Conservation (phyloP, 2,113 vertebrate species). For the Pterocles orientalis region DNA sequence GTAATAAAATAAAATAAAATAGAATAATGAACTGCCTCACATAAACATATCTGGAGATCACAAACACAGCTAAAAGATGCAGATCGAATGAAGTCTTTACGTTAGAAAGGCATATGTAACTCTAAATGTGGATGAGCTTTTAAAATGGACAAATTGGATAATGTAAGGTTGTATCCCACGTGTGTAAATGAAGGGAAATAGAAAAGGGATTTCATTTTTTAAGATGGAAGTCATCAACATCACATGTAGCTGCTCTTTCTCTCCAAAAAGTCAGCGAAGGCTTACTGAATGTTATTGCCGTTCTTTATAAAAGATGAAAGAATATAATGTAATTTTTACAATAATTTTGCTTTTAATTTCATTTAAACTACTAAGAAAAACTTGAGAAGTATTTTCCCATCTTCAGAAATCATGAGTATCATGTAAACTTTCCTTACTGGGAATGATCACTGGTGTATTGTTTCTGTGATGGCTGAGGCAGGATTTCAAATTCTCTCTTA, state of each 20-base stretch:
- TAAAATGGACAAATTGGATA: neutral
- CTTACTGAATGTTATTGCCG: neutral
- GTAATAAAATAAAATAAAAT: neutral
- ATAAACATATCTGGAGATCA: neutral
- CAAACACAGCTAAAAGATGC: neutral
- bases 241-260: neutral
- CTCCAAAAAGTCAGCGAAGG: neutral
- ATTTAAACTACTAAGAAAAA: neutral
- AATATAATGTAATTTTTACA: neutral
- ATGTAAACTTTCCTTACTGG: neutral
- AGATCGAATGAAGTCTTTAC: neutral
- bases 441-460: neutral
- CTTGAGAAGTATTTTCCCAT: neutral
- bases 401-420: neutral
- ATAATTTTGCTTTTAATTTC: neutral
- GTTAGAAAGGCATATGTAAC: neutral
- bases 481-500: neutral
- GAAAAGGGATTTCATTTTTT: neutral
- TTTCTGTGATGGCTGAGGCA: neutral
- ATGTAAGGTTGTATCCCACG: neutral
- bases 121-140: neutral
- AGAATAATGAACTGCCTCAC: neutral
- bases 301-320: neutral
- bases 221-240: neutral
- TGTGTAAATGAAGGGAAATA: neutral